These are phyloP conservation scores for Dryobates pubescens DNA, from an alignment of 2,797 vertebrate species.

Conservation along the genomic window DNA sequence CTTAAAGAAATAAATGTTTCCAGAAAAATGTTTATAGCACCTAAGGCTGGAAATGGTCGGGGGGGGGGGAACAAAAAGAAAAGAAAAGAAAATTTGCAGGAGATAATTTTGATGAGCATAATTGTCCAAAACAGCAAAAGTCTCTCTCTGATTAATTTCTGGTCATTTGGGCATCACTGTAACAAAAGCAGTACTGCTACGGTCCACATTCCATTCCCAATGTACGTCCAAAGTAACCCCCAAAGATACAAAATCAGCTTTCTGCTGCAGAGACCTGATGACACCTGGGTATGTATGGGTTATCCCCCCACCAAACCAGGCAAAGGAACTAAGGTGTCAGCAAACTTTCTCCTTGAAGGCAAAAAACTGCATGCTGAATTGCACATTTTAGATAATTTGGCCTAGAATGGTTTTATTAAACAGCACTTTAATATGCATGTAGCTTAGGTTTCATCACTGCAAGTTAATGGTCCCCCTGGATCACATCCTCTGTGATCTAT, in stretches of 20 bases:
- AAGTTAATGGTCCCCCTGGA: neutral
- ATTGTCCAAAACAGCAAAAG: neutral
- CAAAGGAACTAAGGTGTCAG: neutral
- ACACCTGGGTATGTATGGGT: neutral
- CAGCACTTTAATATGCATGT: neutral
- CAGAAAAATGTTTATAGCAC: neutral
- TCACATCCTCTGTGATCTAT: neutral
- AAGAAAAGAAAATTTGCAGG: neutral
- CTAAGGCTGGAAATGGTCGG: neutral
- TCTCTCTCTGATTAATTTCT: neutral
- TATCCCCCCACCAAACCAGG: accelerated
- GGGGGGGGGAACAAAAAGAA: neutral
- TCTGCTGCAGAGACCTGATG: neutral
- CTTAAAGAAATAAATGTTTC: neutral
- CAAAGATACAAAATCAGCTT: neutral
- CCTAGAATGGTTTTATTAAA: neutral
- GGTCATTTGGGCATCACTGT: neutral
- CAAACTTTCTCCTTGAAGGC: neutral
- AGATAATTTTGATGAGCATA: neutral
- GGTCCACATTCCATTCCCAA: neutral
- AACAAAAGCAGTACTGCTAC: neutral
- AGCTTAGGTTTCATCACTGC: neutral
- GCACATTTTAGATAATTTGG: neutral
- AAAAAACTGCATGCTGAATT: neutral
- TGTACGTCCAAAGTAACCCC: neutral